Evolutionary conservation across 1,140 invertebrate species (phyloP), one percentile per base, ranked within the genome.

Genomic region (Pseudomyrmex flavicornis): DNA sequence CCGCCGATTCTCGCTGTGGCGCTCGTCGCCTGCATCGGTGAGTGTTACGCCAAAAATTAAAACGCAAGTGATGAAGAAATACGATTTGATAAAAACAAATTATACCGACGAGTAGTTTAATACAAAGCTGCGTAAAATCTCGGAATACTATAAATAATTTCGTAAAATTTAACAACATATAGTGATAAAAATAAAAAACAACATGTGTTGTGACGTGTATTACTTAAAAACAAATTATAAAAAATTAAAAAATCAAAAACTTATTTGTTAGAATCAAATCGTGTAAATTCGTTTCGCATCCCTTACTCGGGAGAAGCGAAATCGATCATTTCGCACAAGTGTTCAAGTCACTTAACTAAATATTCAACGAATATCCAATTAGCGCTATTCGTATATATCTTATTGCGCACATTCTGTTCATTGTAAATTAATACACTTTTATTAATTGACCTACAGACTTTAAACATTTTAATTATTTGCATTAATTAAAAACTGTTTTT

Each of bases 1-100:
- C 86, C 91, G 82, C 92, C 91, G 86, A 86, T 91, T 84, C 48
- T 92, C 35, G 74, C 90, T 70, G 89, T 84, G 26, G 85, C 88
- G 46, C 85, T 92, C 50, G 56, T 91, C 72, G 70, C 89, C 82
- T 92, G 91, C 86, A 85, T 92, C 86, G 91, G 92, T 92, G 87
- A 92, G 92, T 92, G 52, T 61, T 22, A 58, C 20, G 5, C 59
- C 46, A 50, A 20, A 20, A 58, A 7, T 48, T n/a, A n/a, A 17
- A 26, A 58, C 35, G 15, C 1, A 46, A 56, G 26, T 46, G 48
- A 20, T 1, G n/a, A 63, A 10, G 17, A 65, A 54, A 20, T 12
- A 10, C 5, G 59, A 12, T 61, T 26, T 20, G 35, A 5, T 26
- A 74, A 22, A 12, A 62, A 48, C 1, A 26, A 35, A 35, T 35